Evolutionary conservation across 2,888 invertebrate genomes (phyloP), one percentile per base, ranked within the genome.

Genomic region (Chrysolina oricalcia): DNA sequence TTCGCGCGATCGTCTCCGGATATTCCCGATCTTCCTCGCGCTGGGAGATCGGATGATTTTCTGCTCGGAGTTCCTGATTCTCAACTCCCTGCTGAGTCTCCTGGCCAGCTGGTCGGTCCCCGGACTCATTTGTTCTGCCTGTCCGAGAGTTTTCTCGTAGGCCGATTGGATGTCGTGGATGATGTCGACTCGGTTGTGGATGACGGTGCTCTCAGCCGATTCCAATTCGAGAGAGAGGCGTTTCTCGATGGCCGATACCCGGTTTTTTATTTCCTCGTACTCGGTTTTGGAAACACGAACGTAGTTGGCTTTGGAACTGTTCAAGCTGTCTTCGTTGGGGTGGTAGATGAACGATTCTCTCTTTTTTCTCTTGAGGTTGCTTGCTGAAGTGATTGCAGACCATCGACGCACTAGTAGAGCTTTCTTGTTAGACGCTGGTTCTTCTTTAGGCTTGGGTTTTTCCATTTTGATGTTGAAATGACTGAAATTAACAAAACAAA

Each of bases 1-100:
- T 76, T 95, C 95, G 85, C 92, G 92, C 0, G 95, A 95, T 69
- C 94, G 90, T 64, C 95, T 90, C 83, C 95, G 89, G 80, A 95
- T 91, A 10, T 91, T 92, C 21, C 95, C 95, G 74, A 95, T 96
- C 90, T 95, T 95, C 68, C 95, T 90, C 1, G 95, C 95, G 86
- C 95, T 95, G 0, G 95, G 96, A 0, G 95, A 95, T 79, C 84
- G 77, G 76, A 95, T 93, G 9, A 95, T 91, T 84, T 93, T 93
- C 68, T 92, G 91, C 82, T 94, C 93, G 46, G 90, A 90, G 74
- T 92, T 94, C 62, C 95, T 89, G 72, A 95, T 95, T 86, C 94
- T 94, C 62, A 95, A 86, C 86, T 95, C 94, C 83, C 92, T 92
- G 82, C 94, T 94, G 56, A 95, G 88, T 75, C 93, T 90, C 75